A percentile compares a stretch with the other conserved stretches of the same genome.
Evolutionary conservation across 2,113 vertebrate species (phyloP).

Genomic region (Paraplagusia blochii): DNA sequence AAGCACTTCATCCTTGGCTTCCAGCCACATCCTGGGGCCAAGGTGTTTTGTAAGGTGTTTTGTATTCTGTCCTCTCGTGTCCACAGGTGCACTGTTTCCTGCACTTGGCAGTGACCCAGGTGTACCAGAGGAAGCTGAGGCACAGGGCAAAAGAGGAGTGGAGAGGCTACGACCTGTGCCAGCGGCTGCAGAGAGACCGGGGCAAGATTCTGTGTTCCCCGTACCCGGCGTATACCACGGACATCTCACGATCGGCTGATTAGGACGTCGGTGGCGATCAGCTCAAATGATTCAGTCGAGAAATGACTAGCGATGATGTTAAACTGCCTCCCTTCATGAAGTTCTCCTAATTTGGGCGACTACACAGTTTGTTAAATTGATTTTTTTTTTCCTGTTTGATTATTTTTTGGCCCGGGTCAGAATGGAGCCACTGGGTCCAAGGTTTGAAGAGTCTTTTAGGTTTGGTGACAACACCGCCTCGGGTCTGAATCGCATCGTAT

Average conservation of each 20-base stretch:
- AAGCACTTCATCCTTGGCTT: constrained; percentile 18
- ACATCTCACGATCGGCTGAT: constrained; percentile 23
- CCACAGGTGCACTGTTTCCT: constrained; percentile 74
- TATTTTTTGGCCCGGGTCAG: constrained; percentile 10
- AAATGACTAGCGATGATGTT: neutral
- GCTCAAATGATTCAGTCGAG: neutral
- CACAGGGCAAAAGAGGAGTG: constrained; percentile 41
- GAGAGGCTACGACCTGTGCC: constrained; percentile 48
- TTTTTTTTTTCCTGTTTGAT: constrained; percentile 5
- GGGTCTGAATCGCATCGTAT: constrained; percentile 22
- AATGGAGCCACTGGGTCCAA: constrained; percentile 5
- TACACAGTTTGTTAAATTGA: constrained; percentile 1
- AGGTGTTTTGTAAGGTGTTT: constrained; percentile 52
- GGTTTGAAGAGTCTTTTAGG: constrained; percentile 10
- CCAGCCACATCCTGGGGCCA: constrained; percentile 24
- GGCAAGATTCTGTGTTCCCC: constrained; percentile 59
- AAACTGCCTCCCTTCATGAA: constrained; percentile 16
- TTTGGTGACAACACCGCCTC: constrained; percentile 5
- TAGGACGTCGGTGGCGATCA: neutral
- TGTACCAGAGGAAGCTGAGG: constrained; percentile 58
- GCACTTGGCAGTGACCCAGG: constrained; percentile 69
- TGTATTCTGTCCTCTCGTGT: constrained; percentile 62
- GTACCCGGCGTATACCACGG: constrained; percentile 37
- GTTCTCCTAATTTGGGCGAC: neutral
- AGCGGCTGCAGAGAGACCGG: constrained; percentile 54